Evolutionary conservation across 2,888 invertebrate species (phyloP).

Genomic region (Agrotis ipsilon): DNA sequence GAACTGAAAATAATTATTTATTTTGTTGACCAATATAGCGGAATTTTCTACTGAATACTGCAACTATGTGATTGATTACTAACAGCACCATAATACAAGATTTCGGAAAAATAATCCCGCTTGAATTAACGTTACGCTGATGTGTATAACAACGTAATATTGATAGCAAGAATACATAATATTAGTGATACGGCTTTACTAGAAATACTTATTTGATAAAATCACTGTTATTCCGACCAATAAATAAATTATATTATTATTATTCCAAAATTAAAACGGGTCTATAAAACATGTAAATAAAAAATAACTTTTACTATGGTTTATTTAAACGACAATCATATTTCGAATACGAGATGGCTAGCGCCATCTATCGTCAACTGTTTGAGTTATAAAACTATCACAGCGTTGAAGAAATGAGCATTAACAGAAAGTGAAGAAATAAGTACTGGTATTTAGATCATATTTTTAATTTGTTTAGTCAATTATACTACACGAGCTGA

Average conservation of each 20-base stretch:
- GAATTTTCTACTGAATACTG: slow-evolving; percentile 13
- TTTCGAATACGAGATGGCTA: slow-evolving; percentile 11
- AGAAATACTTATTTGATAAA: slow-evolving; percentile 12
- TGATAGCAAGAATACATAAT: slow-evolving; percentile 6
- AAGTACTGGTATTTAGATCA: neutral
- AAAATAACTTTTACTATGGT: too few species aligned
- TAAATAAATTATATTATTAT: too few species aligned
- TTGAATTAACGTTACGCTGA: slow-evolving; percentile 30
- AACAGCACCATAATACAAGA: neutral
- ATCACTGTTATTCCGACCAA: neutral
- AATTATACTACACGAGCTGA: too few species aligned
- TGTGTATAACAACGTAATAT: neutral
- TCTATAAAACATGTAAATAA: too few species aligned
- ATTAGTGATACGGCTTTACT: slow-evolving; percentile 16
- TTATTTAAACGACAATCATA: neutral
- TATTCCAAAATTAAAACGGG: too few species aligned
- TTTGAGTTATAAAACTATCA: slow-evolving; percentile 1
- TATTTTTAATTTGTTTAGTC: too few species aligned
- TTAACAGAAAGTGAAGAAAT: neutral
- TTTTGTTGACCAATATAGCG: slow-evolving; percentile 14
- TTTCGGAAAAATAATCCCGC: slow-evolving; percentile 38
- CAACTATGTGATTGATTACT: slow-evolving; percentile 11
- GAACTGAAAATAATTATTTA: slow-evolving; percentile 18
- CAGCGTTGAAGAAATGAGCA: neutral
- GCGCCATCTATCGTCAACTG: slow-evolving; percentile 48